These are phyloP conservation scores for Pterois miles DNA, from an alignment of 2,797 vertebrate genomes.

Conservation along the genomic window DNA sequence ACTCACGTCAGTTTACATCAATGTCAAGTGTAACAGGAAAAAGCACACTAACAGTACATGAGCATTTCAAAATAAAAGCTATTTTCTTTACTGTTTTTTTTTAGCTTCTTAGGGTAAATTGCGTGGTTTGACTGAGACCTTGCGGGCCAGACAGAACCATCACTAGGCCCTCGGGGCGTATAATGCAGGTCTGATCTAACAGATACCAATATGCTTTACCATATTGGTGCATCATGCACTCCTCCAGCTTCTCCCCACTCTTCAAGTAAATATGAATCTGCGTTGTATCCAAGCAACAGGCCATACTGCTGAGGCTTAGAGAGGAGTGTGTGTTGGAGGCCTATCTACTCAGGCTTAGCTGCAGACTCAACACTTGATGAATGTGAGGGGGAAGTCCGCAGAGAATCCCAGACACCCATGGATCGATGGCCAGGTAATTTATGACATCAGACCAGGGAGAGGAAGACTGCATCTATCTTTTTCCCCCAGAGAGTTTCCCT, in stretches of 20 bases:
- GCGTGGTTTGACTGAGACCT: too few species aligned
- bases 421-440: constrained; percentile 83
- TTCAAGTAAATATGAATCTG: constrained; percentile 40
- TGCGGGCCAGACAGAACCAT: too few species aligned
- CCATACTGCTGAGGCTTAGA: constrained; percentile 15
- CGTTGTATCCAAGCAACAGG: constrained; percentile 75
- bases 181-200: too few species aligned
- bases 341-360: constrained; percentile 49
- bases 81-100: too few species aligned
- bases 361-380: constrained; percentile 65
- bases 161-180: too few species aligned
- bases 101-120: too few species aligned
- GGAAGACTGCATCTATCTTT: constrained; percentile 73
- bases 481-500: constrained; percentile 36
- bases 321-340: constrained; percentile 40
- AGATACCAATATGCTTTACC: constrained; percentile 11
- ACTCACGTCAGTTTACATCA: too few species aligned
- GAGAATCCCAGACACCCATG: constrained; percentile 74
- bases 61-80: too few species aligned
- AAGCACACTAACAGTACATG: too few species aligned
- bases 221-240: constrained; percentile 20
- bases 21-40: too few species aligned
- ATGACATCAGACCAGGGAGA: constrained; percentile 63
- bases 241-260: constrained; percentile 26
- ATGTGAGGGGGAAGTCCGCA: constrained; percentile 66